A percentile compares a stretch with the other conserved stretches of the same genome.
phyloP scores from a whole-genome alignment of 1,140 invertebrate genomes.

The Drosophila ananassae region DNA sequence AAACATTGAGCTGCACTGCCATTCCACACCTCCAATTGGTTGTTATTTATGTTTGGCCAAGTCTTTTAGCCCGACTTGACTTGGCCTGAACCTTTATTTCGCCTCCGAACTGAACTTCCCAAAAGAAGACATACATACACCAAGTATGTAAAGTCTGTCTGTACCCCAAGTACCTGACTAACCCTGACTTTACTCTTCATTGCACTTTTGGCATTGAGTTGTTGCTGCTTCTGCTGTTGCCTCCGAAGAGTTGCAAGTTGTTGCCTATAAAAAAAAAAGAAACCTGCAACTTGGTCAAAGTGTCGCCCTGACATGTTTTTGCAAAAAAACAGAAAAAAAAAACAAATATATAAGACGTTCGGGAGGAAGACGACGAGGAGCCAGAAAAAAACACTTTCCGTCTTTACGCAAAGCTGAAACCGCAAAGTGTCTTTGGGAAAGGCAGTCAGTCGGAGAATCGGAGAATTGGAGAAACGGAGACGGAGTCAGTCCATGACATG shows the following conservation, averaged over 20 bases:
- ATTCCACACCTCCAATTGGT: conserved; percentile 39
- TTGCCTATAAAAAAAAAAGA: conserved; percentile 46
- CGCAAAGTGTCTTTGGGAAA: conserved; percentile 65
- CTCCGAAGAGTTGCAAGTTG: conserved; percentile 39
- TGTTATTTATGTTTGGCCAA: conserved; percentile 40
- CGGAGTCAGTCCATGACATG: conserved; percentile 60
- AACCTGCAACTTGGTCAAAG: conserved; percentile 74
- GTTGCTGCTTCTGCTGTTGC: conserved; percentile 46
- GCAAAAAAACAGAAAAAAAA: conserved; percentile 9
- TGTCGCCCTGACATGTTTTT: conserved; percentile 72
- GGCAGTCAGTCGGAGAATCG: conserved; percentile 25
- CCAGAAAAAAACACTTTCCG: conserved; percentile 72
- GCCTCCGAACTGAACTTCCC: conserved; percentile 20
- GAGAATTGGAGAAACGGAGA: conserved; percentile 13
- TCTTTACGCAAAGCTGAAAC: conserved; percentile 59
- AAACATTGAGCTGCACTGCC: not conserved
- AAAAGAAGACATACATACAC: conserved; percentile 8
- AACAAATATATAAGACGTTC: conserved; percentile 15
- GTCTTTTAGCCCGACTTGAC: conserved; percentile 30
- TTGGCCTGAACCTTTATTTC: conserved; percentile 47
- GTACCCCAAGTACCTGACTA: conserved; percentile 37
- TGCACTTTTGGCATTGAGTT: conserved; percentile 81
- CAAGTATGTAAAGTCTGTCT: conserved; percentile 52
- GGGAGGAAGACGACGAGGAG: conserved; percentile 6
- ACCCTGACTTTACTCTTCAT: conserved; percentile 78